Conservation (phyloP, 2,888 invertebrate genomes). For the Lagria hirta region DNA sequence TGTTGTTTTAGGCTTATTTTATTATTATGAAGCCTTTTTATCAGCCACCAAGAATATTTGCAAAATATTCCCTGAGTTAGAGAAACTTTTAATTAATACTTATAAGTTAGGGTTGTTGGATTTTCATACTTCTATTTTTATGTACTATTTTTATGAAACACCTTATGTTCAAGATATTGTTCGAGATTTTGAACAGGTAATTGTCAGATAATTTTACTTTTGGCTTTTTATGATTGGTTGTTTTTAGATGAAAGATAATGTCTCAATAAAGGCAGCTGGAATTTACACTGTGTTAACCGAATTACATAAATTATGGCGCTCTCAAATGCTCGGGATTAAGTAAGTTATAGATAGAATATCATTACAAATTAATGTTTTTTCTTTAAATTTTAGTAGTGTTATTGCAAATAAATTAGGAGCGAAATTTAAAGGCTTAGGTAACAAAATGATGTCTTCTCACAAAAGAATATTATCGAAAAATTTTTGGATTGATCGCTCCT, state of each 20-base stretch:
- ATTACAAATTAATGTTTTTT: not conserved
- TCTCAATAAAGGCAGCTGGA: slow-evolving; percentile 25
- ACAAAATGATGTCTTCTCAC: slow-evolving; percentile 39
- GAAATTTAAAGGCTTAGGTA: slow-evolving; percentile 31
- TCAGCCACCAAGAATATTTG: slow-evolving; percentile 61
- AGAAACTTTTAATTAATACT: slow-evolving; percentile 61
- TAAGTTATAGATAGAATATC: slow-evolving; percentile 4
- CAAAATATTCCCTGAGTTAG: slow-evolving; percentile 61
- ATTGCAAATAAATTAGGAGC: slow-evolving; percentile 32
- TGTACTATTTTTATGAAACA: slow-evolving; percentile 48
- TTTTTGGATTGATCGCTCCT: slow-evolving; percentile 47
- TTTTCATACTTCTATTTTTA: slow-evolving; percentile 68
- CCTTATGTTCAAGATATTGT: slow-evolving; percentile 43
- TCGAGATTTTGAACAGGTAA: slow-evolving; percentile 42
- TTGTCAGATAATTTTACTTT: too few relatives aligned
- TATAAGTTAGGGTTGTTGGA: slow-evolving; percentile 68
- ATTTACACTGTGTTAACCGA: slow-evolving; percentile 27
- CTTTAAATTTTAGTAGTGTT: slow-evolving; percentile 25
- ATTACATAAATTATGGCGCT: slow-evolving; percentile 20
- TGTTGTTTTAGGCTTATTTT: slow-evolving; percentile 59
- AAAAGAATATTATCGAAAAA: slow-evolving; percentile 46
- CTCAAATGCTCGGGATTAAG: slow-evolving; percentile 26
- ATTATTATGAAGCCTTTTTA: slow-evolving; percentile 65
- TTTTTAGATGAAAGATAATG: slow-evolving; percentile 21
- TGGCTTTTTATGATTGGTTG: slow-evolving; percentile 1